Evolutionary conservation across 2,113 vertebrate species (phyloP).

Genomic region (Trematomus loennbergii): DNA sequence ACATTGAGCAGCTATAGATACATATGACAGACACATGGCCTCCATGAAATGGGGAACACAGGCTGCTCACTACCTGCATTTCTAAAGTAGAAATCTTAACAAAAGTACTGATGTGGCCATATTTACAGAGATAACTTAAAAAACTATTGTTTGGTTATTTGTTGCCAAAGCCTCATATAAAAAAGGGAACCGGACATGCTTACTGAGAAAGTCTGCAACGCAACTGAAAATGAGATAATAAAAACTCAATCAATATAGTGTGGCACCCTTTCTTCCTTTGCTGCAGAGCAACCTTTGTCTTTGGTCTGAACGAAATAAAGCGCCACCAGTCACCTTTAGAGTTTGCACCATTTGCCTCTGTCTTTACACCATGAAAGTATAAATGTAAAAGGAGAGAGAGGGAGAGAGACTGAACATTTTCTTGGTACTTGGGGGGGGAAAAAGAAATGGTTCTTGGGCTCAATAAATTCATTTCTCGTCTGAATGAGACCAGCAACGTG

Average conservation of each 20-base stretch:
- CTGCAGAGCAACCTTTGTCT: slow-evolving; percentile 74
- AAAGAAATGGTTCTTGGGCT: slow-evolving; percentile 87
- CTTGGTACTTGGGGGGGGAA: slow-evolving; percentile 83
- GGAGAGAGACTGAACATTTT: slow-evolving; percentile 76
- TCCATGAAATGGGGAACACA: slow-evolving; percentile 35
- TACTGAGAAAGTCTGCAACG: slow-evolving; percentile 44
- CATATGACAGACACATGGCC: slow-evolving; percentile 57
- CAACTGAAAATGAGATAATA: slow-evolving; percentile 55
- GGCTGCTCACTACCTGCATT: slow-evolving; percentile 2
- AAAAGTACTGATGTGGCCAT: neutral
- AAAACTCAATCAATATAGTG: slow-evolving; percentile 68
- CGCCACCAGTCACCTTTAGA: slow-evolving; percentile 81
- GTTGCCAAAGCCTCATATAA: slow-evolving; percentile 9
- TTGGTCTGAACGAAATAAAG: slow-evolving; percentile 74
- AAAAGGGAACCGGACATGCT: slow-evolving; percentile 24
- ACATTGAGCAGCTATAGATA: slow-evolving; percentile 56
- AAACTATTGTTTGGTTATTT: neutral
- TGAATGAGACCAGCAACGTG: slow-evolving; percentile 97
- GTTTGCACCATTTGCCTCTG: slow-evolving; percentile 76
- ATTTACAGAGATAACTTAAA: slow-evolving; percentile 15
- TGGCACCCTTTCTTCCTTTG: slow-evolving; percentile 67
- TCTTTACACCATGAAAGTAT: slow-evolving; percentile 70
- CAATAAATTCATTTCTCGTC: slow-evolving; percentile 95
- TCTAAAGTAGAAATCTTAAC: neutral
- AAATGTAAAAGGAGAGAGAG: slow-evolving; percentile 66